phyloP scores from a whole-genome alignment of 2,797 vertebrate species.

The Selene dorsalis region DNA sequence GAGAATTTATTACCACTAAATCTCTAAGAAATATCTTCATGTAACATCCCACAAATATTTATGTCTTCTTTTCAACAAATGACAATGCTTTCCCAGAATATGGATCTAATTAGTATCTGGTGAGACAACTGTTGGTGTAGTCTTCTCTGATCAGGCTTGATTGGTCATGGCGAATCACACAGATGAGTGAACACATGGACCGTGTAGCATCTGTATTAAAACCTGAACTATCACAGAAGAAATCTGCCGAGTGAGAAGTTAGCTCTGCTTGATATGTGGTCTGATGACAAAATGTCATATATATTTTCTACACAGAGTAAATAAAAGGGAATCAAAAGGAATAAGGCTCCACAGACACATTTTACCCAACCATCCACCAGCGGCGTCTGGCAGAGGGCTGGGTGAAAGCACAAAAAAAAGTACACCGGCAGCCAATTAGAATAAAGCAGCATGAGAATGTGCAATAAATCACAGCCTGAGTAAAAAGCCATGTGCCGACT shows the following conservation, averaged over 20 bases:
- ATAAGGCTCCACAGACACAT: constrained; percentile 21
- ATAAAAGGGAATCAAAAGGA: background rate
- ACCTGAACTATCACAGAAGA: constrained; percentile 4
- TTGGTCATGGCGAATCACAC: constrained; percentile 34
- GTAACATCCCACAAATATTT: constrained; percentile 37
- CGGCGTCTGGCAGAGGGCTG: constrained; percentile 23
- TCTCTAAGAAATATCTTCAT: constrained; percentile 10
- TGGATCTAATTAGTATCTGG: constrained; percentile 62
- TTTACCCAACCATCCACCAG: constrained; percentile 16
- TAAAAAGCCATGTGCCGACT: constrained; percentile 68
- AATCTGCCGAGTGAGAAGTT: constrained; percentile 1
- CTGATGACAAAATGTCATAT: background rate
- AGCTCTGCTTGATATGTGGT: background rate
- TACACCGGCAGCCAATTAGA: constrained; percentile 59
- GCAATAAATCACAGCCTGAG: constrained; percentile 73
- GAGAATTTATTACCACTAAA: constrained; percentile 23
- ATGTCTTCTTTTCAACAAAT: constrained; percentile 34
- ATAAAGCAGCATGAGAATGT: constrained; percentile 56
- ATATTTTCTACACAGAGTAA: constrained; percentile 6
- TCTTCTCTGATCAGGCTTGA: constrained; percentile 47
- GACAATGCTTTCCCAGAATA: constrained; percentile 40
- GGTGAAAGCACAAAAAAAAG: constrained; percentile 43
- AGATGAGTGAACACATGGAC: constrained; percentile 41
- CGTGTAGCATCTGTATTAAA: constrained; percentile 38
- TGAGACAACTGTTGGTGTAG: constrained; percentile 19